Evolutionary conservation across 2,113 vertebrate genomes (phyloP).

Genomic region (Corvus moneduloides): DNA sequence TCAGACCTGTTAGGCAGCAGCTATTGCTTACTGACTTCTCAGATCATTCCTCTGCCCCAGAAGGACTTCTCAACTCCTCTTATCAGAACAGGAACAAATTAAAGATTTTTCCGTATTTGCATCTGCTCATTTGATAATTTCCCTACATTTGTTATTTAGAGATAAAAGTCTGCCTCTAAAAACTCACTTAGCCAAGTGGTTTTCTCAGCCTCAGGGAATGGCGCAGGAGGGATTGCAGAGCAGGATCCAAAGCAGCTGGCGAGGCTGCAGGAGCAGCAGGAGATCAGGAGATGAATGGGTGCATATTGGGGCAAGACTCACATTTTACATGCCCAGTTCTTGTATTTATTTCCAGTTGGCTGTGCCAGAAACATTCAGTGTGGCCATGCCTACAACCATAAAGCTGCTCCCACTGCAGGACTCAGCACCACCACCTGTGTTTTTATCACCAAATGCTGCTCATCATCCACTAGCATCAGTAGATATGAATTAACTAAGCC

Average conservation of each 20-base stretch:
- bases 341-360: neutral
- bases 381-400: neutral
- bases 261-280: constrained; percentile 3
- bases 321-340: neutral
- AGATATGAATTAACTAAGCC: constrained; percentile 38
- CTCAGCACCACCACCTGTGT: neutral
- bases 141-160: constrained; percentile 3
- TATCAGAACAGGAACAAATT: constrained; percentile 13
- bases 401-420: neutral
- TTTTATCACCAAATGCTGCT: constrained; percentile 2
- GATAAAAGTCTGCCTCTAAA: constrained; percentile 37
- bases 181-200: constrained; percentile 13
- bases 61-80: neutral
- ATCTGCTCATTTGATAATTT: constrained; percentile 23
- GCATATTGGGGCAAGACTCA: neutral
- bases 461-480: neutral
- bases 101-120: constrained; percentile 12
- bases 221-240: constrained; percentile 30
- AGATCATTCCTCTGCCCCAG: neutral
- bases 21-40: neutral
- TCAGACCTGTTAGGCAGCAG: neutral
- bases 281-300: neutral
- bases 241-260: neutral
- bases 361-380: neutral
- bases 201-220: constrained; percentile 31